Base-by-base conservation (phyloP, 2,888 invertebrate genomes). In the Perdita meconis region DNA sequence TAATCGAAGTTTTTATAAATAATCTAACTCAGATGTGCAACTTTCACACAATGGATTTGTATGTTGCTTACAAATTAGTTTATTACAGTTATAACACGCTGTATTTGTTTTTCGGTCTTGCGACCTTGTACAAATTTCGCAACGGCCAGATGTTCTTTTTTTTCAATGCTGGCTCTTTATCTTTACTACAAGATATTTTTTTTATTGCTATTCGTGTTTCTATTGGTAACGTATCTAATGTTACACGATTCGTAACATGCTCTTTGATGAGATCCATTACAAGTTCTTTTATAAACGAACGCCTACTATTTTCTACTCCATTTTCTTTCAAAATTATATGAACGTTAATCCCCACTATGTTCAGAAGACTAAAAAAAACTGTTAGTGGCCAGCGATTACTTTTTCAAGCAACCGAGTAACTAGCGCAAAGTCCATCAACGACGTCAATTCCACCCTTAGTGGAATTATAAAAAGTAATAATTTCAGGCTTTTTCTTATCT, bases 361-460 rank as follows among this genome's bases (percentile, higher is more conserved):
- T n/a, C n/a, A n/a, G n/a, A n/a, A n/a, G n/a, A n/a, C n/a, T 82
- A 26, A 51, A 78, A 70, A 82, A 83, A 13, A 81, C 65, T 63
- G 77, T 75, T 47, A 79, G 38, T 34, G 72, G 78, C 82, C 78
- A 80, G 59, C 83, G 68, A 40, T 53, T 59, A 50, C 81, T 55
- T 13, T 72, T 78, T 24, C 16, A 6, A 6, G 81, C 74, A 63
- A 85, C 57, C 80, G 74, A 3, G 67, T 65, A n/a, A n/a, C n/a
- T 36, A 73, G 22, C 83, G 84, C 78, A 59, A 80, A 67, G 34
- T 82, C 78, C 69, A 81, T 80, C 4, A 59, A n/a, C n/a, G n/a
- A n/a, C 75, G 44, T 81, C 81, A 16, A 80, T 78, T 16, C 80
- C 78, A 78, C 61, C 63, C 76, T 86, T 85, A n/a, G 63, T 70